phyloP scores from a whole-genome alignment of 2,888 invertebrate genomes.

The Pachycephus smyrnensis region DNA sequence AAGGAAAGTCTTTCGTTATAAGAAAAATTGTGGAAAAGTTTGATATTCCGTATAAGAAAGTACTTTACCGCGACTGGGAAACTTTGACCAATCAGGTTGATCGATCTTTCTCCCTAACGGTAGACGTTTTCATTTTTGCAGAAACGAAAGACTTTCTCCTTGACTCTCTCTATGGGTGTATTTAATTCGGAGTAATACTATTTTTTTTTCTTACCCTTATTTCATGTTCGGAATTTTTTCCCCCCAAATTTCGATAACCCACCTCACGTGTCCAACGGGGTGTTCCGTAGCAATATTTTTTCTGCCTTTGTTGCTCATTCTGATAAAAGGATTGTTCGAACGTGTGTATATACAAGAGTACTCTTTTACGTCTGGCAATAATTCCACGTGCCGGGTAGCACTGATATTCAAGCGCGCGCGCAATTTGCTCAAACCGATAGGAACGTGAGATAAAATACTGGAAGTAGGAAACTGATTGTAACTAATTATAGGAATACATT shows the following conservation, averaged over 20 bases:
- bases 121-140: not conserved
- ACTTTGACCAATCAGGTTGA: not conserved
- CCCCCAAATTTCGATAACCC: too few relatives aligned
- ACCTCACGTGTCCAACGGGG: not conserved
- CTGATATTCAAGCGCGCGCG: not conserved
- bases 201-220: too few relatives aligned
- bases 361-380: too few relatives aligned
- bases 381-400: too few relatives aligned
- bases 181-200: not conserved
- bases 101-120: not conserved
- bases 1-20: not conserved
- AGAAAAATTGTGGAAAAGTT: not conserved
- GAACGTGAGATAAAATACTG: not conserved
- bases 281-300: not conserved
- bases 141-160: too few relatives aligned
- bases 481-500: not conserved
- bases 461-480: not conserved
- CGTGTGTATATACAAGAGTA: too few relatives aligned
- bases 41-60: not conserved
- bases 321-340: not conserved
- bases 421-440: not conserved
- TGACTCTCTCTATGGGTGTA: too few relatives aligned
- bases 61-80: too few relatives aligned
- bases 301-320: not conserved
- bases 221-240: too few relatives aligned